A percentile compares a stretch with the other conserved stretches of the same genome.
Conservation (phyloP, 92 coral and sea anemone species). For the Meandrina meandrites region DNA sequence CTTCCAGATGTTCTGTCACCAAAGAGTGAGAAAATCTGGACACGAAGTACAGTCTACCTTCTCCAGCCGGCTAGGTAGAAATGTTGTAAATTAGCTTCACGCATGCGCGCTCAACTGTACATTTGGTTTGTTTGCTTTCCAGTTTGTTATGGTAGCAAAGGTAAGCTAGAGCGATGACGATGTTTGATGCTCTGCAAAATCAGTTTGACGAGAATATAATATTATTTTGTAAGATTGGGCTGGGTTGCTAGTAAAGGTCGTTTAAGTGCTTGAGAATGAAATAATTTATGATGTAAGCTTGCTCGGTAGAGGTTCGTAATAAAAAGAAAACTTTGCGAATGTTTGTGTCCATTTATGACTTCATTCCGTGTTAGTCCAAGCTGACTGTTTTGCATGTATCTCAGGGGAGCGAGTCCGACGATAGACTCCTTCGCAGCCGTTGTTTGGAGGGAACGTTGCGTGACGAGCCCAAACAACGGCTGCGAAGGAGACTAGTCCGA, state of each 20-base stretch:
- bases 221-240: neutral
- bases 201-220: neutral
- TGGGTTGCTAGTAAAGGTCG: slow-evolving; percentile 1
- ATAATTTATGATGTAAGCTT: slow-evolving; percentile 41
- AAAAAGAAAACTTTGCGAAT: neutral
- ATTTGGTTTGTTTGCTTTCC: neutral
- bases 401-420: too few relatives aligned
- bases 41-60: neutral
- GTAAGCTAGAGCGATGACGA: neutral
- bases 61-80: slow-evolving; percentile 6
- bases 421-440: too few relatives aligned
- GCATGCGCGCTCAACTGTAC: slow-evolving; percentile 5
- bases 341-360: neutral
- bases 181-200: slow-evolving; percentile 8
- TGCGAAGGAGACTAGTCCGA: too few relatives aligned
- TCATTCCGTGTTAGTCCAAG: neutral
- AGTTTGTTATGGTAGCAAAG: neutral
- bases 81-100: slow-evolving; percentile 5
- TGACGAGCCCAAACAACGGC: too few relatives aligned
- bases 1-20: neutral
- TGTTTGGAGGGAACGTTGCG: too few relatives aligned
- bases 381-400: too few relatives aligned
- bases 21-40: neutral
- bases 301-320: slow-evolving; percentile 21
- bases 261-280: neutral